phyloP scores from a whole-genome alignment of 2,113 vertebrate genomes.

The Cygnus buccinator region DNA sequence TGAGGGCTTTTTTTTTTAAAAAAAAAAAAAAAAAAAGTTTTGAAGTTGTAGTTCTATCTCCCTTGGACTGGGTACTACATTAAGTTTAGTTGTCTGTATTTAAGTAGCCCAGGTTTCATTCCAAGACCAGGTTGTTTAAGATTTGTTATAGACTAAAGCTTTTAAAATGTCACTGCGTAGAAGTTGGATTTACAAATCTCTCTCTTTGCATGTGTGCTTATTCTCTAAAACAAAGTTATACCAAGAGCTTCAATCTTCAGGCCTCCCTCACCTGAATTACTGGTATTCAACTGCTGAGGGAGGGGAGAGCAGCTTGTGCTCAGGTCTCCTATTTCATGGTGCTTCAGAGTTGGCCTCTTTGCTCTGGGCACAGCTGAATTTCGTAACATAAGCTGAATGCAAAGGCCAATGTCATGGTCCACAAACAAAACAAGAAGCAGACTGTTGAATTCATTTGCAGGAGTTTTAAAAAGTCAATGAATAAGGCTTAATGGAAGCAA shows the following conservation, averaged over 20 bases:
- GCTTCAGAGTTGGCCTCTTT: background rate
- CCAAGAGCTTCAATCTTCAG: background rate
- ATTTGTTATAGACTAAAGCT: background rate
- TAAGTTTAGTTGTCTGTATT: background rate
- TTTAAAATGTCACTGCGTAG: background rate
- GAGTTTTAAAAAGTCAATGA: slow-evolving; percentile 1
- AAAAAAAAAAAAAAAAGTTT: background rate
- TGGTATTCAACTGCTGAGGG: background rate
- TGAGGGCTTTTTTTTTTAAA: background rate
- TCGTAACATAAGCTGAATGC: background rate
- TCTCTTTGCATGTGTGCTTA: background rate
- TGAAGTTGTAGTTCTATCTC: background rate
- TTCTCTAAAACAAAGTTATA: background rate
- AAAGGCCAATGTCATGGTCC: background rate
- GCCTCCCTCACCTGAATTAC: background rate
- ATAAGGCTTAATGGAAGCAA: background rate
- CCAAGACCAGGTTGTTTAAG: background rate
- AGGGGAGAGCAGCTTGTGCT: background rate
- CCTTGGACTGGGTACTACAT: background rate
- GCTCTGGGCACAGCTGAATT: background rate
- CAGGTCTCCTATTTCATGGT: background rate
- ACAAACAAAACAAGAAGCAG: background rate
- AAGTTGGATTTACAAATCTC: background rate
- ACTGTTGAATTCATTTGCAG: slow-evolving; percentile 1
- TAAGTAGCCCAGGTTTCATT: background rate